phyloP scores from a whole-genome alignment of 2,113 vertebrate species.

The Gasterosteus nipponicus region DNA sequence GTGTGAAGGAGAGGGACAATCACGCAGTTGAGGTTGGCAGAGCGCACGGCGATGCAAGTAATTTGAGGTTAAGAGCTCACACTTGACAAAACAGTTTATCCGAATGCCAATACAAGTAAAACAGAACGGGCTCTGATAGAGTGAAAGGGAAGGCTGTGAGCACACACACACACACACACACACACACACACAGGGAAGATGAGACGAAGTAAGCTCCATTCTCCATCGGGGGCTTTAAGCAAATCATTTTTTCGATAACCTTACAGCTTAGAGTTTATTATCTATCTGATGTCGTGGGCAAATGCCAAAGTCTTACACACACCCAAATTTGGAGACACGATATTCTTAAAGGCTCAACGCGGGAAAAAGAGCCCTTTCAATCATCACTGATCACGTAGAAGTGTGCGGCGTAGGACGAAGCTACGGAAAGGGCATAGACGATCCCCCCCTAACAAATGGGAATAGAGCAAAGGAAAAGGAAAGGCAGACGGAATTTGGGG shows the following conservation, averaged over 20 bases:
- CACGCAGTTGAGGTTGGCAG: slow-evolving; percentile 42
- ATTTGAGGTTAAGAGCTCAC: slow-evolving; percentile 54
- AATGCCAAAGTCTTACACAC: slow-evolving; percentile 17
- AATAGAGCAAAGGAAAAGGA: not conserved
- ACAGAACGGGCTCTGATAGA: slow-evolving; percentile 35
- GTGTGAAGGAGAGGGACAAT: slow-evolving; percentile 34
- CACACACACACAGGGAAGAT: not conserved
- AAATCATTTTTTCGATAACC: slow-evolving; percentile 21
- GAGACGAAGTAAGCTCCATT: slow-evolving; percentile 8
- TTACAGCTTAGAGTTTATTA: slow-evolving; percentile 28
- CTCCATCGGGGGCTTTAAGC: not conserved
- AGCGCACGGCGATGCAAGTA: slow-evolving; percentile 45
- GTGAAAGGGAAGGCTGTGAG: slow-evolving; percentile 19
- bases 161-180: slow-evolving; percentile 1
- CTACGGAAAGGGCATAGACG: no score
- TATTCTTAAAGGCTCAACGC: not conserved
- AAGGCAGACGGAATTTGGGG: not conserved
- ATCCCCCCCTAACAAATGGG: not conserved
- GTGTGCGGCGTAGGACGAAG: not conserved
- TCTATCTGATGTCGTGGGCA: slow-evolving; percentile 1
- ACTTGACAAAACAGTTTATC: slow-evolving; percentile 56
- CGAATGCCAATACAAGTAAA: slow-evolving; percentile 47
- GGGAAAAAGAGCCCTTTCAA: not conserved
- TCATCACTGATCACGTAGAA: no score
- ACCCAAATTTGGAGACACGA: not conserved